Evolutionary conservation across 2,888 invertebrate genomes (phyloP).

Genomic region (Drosophila parthenogenetica): DNA sequence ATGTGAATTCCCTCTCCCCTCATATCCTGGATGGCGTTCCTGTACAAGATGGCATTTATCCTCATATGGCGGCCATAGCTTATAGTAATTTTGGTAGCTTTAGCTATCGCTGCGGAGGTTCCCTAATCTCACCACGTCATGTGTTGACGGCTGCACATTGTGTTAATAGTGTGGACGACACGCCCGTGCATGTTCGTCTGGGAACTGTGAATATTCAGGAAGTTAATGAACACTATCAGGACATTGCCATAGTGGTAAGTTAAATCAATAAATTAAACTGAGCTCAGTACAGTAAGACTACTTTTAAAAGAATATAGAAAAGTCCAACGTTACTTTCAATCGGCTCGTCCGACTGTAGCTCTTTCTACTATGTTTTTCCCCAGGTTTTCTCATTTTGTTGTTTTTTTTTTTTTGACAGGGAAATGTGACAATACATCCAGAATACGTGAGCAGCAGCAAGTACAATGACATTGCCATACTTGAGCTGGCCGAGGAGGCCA

Average conservation of each 20-base stretch:
- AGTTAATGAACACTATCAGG: constrained; percentile 46
- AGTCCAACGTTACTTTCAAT: no score
- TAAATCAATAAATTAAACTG: no score
- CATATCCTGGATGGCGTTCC: constrained; percentile 80
- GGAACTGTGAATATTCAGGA: constrained; percentile 72
- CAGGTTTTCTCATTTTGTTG: no score
- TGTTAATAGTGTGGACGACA: constrained; percentile 41
- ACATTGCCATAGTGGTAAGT: constrained; percentile 63
- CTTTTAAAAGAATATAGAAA: no score
- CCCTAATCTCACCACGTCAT: constrained; percentile 74
- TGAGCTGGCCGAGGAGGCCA: constrained; percentile 59
- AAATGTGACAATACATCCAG: constrained; percentile 67
- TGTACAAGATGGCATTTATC: constrained; percentile 75
- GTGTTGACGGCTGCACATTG: constrained; percentile 83
- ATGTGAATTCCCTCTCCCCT: constrained; percentile 32
- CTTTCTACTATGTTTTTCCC: no score
- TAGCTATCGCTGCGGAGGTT: constrained; percentile 78
- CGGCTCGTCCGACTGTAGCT: no score
- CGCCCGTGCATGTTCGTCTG: constrained; percentile 75
- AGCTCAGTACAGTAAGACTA: no score
- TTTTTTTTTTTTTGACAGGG: constrained; percentile 43
- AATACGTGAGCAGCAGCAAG: constrained; percentile 64
- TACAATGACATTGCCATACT: constrained; percentile 81
- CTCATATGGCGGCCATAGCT: constrained; percentile 83
- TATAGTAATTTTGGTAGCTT: constrained; percentile 48